Evolutionary conservation across 2,888 invertebrate species (phyloP).

Genomic region (Pseudococcus jackbeardsleyi): DNA sequence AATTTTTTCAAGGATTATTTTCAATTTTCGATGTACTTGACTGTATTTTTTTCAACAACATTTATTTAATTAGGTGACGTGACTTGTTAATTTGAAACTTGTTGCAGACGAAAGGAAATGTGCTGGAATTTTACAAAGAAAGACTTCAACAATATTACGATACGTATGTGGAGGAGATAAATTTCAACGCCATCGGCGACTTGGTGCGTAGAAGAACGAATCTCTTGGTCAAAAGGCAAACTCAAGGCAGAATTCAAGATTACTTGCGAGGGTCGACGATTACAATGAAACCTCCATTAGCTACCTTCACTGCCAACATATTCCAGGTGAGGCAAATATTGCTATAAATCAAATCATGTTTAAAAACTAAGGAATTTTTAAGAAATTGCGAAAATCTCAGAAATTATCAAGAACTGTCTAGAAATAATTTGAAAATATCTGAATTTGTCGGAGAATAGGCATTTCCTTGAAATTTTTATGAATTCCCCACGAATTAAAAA

Average conservation of each 20-base stretch:
- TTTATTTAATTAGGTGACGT: no score
- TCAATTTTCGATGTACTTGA: no score
- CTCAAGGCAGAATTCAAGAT: constrained; percentile 82
- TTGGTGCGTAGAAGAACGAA: constrained; percentile 86
- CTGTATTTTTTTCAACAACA: no score
- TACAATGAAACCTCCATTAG: constrained; percentile 81
- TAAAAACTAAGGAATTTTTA: no score
- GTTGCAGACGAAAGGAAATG: constrained; percentile 77
- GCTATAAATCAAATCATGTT: no score
- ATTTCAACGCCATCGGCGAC: constrained; percentile 85
- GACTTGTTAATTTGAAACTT: background rate
- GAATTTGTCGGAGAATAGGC: no score
- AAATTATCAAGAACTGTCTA: no score
- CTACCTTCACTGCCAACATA: constrained; percentile 85
- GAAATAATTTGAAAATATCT: no score
- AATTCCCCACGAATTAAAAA: no score
- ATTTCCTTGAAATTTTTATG: no score
- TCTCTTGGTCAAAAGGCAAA: constrained; percentile 82
- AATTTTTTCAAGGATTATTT: no score
- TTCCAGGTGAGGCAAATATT: constrained; percentile 75
- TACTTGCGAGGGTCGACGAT: constrained; percentile 82
- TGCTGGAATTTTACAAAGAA: constrained; percentile 89
- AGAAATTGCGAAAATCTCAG: no score
- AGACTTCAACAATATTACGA: constrained; percentile 89
- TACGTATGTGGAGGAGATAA: constrained; percentile 87